Evolutionary conservation across 2,113 vertebrate genomes (phyloP), one percentile per base, ranked within the genome.

Genomic region (Ia io): DNA sequence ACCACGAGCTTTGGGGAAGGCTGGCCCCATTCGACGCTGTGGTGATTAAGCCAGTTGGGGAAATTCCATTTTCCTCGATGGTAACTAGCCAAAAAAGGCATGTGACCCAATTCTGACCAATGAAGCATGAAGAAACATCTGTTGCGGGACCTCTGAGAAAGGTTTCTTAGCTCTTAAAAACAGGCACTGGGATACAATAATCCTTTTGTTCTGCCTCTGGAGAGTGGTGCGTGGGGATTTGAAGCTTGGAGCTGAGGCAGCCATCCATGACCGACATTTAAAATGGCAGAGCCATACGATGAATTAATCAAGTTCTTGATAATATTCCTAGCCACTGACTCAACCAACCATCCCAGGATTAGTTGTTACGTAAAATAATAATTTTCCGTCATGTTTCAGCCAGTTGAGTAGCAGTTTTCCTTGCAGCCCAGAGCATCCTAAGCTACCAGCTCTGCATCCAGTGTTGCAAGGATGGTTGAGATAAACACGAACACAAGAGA

Each of bases 81-180:
- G 65, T 40, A 92, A 92, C 16, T 59, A 67, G 56, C 8, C n/a
- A 56, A 12, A 70, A 88, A 77, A 95, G 49, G 6, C n/a, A 22
- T 28, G 13, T 74, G 65, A 70, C 82, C 74, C 37, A 76, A 0
- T 70, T 94, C 83, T 89, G 74, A 94, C 77, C 93, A 95, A 30
- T 37, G 77, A 95, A 42, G 76, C 78, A 87, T 1, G 9, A 84
- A 82, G 59, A 91, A 56, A 51, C 74, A 30, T 86, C 70, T 73
- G 69, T 32, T 65, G 85, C 93, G 77, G 70, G 73, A 65, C 77
- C 95, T 94, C 88, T 84, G n/a, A 42, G 77, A 84, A 84, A 85
- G 14, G n/a, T 49, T 95, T 78, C 94, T 93, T 80, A 70, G 53
- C 67, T 92, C 32, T 96, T 90, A 63, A 65, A 82, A 88, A 92